phyloP scores from a whole-genome alignment of 2,888 invertebrate genomes.

The Cremastinae sp. region DNA sequence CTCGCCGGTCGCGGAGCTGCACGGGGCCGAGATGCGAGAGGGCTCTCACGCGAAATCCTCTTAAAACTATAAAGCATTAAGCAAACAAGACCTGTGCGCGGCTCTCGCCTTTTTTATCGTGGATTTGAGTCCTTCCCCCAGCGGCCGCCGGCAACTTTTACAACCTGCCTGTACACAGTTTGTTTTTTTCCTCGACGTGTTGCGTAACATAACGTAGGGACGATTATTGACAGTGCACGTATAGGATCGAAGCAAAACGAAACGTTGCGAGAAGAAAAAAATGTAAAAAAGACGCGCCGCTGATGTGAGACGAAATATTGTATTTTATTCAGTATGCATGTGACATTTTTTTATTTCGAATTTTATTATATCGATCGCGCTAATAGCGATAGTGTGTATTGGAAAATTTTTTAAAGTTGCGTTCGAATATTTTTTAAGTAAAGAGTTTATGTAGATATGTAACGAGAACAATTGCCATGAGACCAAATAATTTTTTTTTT shows the following conservation, averaged over 20 bases:
- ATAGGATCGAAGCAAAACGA: slow-evolving; percentile 46
- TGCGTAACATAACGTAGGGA: slow-evolving; percentile 28
- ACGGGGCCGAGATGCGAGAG: slow-evolving; percentile 14
- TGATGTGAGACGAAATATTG: slow-evolving; percentile 7
- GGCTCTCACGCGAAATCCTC: slow-evolving; percentile 54
- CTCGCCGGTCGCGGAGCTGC: slow-evolving; percentile 31
- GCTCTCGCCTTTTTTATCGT: slow-evolving; percentile 50
- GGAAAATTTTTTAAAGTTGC: no score
- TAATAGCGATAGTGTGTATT: no score
- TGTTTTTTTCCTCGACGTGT: slow-evolving; percentile 43
- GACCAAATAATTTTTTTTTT: no score
- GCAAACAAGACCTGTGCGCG: slow-evolving; percentile 60
- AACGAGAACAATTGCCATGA: no score
- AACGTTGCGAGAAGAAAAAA: slow-evolving; percentile 2
- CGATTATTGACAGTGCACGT: slow-evolving; percentile 61
- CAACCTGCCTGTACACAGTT: slow-evolving; percentile 26
- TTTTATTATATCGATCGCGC: no score
- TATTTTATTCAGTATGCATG: no score
- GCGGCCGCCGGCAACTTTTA: slow-evolving; percentile 58
- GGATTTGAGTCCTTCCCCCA: slow-evolving; percentile 50
- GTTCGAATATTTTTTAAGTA: no score
- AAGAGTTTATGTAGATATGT: no score
- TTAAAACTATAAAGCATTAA: slow-evolving; percentile 61
- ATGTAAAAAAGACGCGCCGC: slow-evolving; percentile 19
- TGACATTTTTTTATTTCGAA: no score